phyloP scores from a whole-genome alignment of 2,113 vertebrate genomes.

The Cochlearius cochlearius region DNA sequence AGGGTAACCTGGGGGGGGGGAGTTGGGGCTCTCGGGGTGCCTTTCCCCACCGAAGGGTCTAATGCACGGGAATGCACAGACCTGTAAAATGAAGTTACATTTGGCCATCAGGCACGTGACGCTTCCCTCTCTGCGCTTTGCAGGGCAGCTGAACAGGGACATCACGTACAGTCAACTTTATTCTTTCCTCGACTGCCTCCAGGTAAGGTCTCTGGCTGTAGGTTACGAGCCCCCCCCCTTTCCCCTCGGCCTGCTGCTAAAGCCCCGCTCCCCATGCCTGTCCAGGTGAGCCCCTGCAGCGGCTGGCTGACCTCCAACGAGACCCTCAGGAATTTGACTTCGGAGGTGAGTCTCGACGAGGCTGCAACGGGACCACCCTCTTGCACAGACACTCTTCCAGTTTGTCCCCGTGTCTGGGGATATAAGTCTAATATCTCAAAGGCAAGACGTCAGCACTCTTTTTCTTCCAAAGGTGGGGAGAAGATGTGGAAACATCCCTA shows the following conservation, averaged over 20 bases:
- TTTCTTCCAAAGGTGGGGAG: not conserved
- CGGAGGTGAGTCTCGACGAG: conserved; percentile 22
- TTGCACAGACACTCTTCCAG: not conserved
- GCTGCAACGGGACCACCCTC: fast-evolving
- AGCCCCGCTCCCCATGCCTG: not conserved
- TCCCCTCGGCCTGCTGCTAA: not conserved
- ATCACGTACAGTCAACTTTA: conserved; percentile 73
- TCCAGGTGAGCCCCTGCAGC: conserved; percentile 72
- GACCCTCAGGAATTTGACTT: conserved; percentile 74
- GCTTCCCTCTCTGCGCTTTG: not conserved
- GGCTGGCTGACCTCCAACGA: conserved; percentile 77
- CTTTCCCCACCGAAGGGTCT: not conserved
- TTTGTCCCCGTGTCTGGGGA: not conserved
- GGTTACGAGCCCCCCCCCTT: not conserved
- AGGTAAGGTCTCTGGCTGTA: conserved; percentile 55
- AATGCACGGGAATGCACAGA: not conserved
- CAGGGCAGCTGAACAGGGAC: conserved; percentile 78
- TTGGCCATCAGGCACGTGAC: not conserved
- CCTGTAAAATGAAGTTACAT: not conserved
- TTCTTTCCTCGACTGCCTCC: conserved; percentile 75
- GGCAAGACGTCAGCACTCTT: not conserved
- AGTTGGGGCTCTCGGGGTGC: not conserved
- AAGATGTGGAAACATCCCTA: not conserved
- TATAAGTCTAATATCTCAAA: not conserved
- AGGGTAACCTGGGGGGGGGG: not conserved